Percentiles rank a stretch among this genome's conserved stretches.
Conservation (phyloP, 1,140 invertebrate species). For the Heliconius himera region DNA sequence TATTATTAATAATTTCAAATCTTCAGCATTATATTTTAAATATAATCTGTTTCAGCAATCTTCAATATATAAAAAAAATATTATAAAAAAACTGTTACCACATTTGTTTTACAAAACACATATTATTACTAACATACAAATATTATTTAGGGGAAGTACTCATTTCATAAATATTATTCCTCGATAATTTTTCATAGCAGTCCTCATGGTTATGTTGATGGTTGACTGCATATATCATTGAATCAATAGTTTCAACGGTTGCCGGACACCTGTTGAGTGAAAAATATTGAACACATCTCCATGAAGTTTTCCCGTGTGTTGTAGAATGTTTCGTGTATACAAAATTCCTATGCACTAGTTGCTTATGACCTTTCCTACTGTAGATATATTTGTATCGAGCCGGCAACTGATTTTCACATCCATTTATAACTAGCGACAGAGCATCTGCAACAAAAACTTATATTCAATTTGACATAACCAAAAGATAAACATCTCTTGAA, state of each 20-base stretch:
- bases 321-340: constrained; percentile 81
- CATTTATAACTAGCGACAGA: constrained; percentile 73
- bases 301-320: constrained; percentile 79
- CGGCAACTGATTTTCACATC: constrained; percentile 64
- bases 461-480: background rate
- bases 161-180: constrained; percentile 81
- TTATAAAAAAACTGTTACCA: background rate
- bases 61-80: background rate
- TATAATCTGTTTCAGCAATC: background rate
- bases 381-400: constrained; percentile 78
- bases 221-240: constrained; percentile 77
- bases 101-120: background rate
- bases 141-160: constrained; percentile 52
- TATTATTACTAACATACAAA: background rate
- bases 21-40: background rate
- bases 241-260: constrained; percentile 77
- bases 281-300: constrained; percentile 80
- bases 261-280: constrained; percentile 78
- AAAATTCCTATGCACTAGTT: constrained; percentile 80
- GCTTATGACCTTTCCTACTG: constrained; percentile 80
- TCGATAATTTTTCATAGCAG: constrained; percentile 75
- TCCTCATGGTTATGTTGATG: constrained; percentile 80
- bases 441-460: constrained; percentile 64
- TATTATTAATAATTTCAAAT: background rate
- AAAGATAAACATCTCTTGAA: constrained; percentile 5